A percentile compares a stretch with the other conserved stretches of the same genome.
phyloP scores from a whole-genome alignment of 2,888 invertebrate species.

The Nomada lathburiana region DNA sequence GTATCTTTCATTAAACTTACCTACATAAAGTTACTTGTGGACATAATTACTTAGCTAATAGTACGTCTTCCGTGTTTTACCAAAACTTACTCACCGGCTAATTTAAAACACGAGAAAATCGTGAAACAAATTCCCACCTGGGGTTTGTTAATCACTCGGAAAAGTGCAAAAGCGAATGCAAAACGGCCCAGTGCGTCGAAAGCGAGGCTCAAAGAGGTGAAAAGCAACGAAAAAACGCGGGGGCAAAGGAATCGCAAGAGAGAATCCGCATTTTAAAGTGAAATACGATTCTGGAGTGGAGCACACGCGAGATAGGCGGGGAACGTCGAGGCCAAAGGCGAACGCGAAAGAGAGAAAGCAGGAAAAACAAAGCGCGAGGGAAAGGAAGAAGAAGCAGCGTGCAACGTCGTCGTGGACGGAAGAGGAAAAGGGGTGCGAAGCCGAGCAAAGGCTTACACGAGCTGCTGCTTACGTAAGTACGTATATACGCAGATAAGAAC shows the following conservation, averaged over 20 bases:
- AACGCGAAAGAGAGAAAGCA: neutral
- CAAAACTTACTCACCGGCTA: too few relatives aligned
- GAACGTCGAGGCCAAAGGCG: neutral
- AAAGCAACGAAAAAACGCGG: neutral
- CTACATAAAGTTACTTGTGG: too few relatives aligned
- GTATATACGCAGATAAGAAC: slow-evolving; percentile 68
- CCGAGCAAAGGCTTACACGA: slow-evolving; percentile 60
- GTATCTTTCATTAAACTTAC: slow-evolving; percentile 16
- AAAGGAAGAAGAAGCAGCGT: slow-evolving; percentile 3
- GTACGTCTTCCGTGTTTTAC: too few relatives aligned
- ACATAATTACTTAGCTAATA: too few relatives aligned
- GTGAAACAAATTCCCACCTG: too few relatives aligned
- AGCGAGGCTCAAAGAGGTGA: neutral
- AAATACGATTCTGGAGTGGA: slow-evolving; percentile 22
- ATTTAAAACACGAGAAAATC: too few relatives aligned
- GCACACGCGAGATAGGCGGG: neutral
- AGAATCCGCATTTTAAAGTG: neutral
- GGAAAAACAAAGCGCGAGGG: neutral
- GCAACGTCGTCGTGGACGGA: slow-evolving; percentile 8
- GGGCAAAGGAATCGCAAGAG: neutral
- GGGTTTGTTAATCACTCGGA: neutral
- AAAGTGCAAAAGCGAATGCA: too few relatives aligned
- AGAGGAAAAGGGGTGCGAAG: slow-evolving; percentile 52
- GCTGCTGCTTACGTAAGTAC: slow-evolving; percentile 70
- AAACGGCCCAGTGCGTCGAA: neutral